Evolutionary conservation across 2,888 invertebrate genomes (phyloP), one percentile per base, ranked within the genome.

Genomic region (Caenorhabditis sulstoni): DNA sequence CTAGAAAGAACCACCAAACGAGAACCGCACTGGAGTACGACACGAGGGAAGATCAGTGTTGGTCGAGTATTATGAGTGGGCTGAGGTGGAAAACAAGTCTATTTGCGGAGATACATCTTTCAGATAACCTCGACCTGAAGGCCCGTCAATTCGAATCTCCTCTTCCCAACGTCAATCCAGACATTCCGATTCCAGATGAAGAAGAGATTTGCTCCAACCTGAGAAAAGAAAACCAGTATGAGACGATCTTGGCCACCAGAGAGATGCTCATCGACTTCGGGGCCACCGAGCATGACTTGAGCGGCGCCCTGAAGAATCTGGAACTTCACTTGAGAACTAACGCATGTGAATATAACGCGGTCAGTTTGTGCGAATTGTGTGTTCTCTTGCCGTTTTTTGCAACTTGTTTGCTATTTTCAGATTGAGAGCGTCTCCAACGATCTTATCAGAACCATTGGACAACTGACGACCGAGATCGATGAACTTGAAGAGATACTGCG

Each of bases 21-120:
- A 45, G 75, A 50, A 75, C 75, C 12, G 75, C 75, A 11, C 23
- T 67, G 20, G 67, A 75, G 44, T 67, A 61, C 23, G 67, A 75
- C 47, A 49, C 61, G 1, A 20, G 57, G 8, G 75, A 75, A 23
- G 20, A 45, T 47, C 61, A 67, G 18, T 67, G 67, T 18, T 75
- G 75, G 75, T 18, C 14, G 23, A 67, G 41, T 14, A 61, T 75
- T 41, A 12, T 39, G 9, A 57, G 75, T 75, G 16, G 41, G 41
- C 18, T 3, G n/a, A 35, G 3, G 29, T 29, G 23, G 16, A 53
- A 44, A 22, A 18, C 39, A 53, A 39, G 20, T 16, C 29, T 29
- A 29, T 7, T 5, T 29, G 3, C 4, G 29, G n/a, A n/a, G n/a
- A n/a, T n/a, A n/a, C 29, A 29, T 7, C n/a, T 47, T 61, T 18